Conservation (phyloP, 2,113 vertebrate genomes). For the Suricata suricatta region DNA sequence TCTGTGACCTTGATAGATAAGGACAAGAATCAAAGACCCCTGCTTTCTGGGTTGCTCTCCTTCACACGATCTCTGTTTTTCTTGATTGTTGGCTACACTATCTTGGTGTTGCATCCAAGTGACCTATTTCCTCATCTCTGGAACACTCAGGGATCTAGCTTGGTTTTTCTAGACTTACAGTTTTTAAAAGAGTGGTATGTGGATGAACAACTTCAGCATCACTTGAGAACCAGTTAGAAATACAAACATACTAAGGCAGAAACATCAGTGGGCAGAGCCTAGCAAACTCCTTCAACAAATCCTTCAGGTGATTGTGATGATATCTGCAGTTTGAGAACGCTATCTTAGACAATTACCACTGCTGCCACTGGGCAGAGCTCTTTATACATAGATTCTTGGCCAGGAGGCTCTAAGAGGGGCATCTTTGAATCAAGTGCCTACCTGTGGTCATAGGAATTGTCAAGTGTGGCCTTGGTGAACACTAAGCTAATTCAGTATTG, state of each 20-base stretch:
- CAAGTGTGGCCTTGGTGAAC: not conserved
- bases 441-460: not conserved
- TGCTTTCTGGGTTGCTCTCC: not conserved
- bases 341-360: not conserved
- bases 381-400: not conserved
- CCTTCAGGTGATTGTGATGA: not conserved
- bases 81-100: not conserved
- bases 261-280: not conserved
- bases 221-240: not conserved
- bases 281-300: not conserved
- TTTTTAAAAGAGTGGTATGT: not conserved
- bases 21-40: not conserved
- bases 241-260: not conserved
- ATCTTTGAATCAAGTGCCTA: not conserved
- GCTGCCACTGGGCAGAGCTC: not conserved
- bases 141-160: not conserved
- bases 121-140: not conserved
- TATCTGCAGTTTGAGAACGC: not conserved
- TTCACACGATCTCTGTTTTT: not conserved
- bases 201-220: not conserved
- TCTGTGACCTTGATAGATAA: not conserved
- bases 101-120: not conserved
- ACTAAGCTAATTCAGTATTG: not conserved
- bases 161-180: not conserved
- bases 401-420: not conserved